Evolutionary conservation across 2,113 vertebrate genomes (phyloP), one percentile per base, ranked within the genome.

Genomic region (Anser brachyrhynchus): DNA sequence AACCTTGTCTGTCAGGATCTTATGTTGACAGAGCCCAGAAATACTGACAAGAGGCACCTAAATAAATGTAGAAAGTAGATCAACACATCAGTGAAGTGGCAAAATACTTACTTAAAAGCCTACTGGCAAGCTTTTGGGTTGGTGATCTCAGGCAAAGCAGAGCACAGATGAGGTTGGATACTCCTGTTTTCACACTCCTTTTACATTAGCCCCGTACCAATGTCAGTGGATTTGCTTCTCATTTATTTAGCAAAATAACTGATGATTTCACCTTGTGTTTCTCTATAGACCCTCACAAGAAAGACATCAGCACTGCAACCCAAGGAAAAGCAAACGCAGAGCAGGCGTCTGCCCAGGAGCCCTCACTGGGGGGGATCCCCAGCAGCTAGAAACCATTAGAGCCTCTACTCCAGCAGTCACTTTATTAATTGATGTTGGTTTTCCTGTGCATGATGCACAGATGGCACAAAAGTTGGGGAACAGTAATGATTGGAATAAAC

Each of bases 291-390:
- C 37, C 26, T 80, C 17, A 5, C 29, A 39, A 74, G 57, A 75
- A 75, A 51, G 51, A 43, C 46, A 25, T 37, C 0, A 0, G 10
- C 39, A 37, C 15, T 12, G 21, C 25, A 31, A 23, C 15, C 19
- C 31, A n/a, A 61, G 35, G 11, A 33, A 66, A 67, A 77, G 10
- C 22, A 51, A 67, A 49, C 0, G 0, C 39, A 35, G 25, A 37
- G 25, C n/a, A 13, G 51, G 22, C 31, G 7, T 37, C 39, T 79
- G 25, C 13, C 33, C 72, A 8, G 41, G 29, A 39, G 11, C 41
- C n/a, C 14, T 79, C 33, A 13, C 9, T 5, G 9, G 15, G 39
- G 10, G 7, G 15, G 14, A 49, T 43, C n/a, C 31, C 19, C 16
- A 11, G 22, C n/a, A 59, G 44, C n/a, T 33, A 29, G 35, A 71